These are phyloP conservation scores for Botia kubotai DNA, from an alignment of 2,797 vertebrate genomes.

Conservation along the genomic window DNA sequence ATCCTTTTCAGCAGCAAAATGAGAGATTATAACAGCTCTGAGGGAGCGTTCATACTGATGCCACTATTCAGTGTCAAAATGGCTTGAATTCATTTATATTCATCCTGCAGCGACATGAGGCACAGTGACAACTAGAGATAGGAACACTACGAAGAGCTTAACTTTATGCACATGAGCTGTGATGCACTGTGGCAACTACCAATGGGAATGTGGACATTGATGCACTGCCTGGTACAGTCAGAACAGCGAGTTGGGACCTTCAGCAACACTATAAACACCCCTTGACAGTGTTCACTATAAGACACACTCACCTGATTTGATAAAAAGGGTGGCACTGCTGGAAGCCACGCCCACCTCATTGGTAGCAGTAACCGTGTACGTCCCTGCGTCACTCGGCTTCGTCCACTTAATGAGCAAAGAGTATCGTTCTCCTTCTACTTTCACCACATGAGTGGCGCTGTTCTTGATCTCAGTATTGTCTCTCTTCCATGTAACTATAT, in stretches of 20 bases:
- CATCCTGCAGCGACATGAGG: neutral
- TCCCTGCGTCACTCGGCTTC: conserved; percentile 83
- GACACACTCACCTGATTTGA: conserved; percentile 86
- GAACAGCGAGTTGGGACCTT: neutral
- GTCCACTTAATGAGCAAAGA: conserved; percentile 87
- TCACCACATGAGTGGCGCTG: conserved; percentile 79
- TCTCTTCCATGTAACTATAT: conserved; percentile 89
- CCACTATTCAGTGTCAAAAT: neutral
- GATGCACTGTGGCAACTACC: neutral
- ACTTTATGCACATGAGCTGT: conserved; percentile 15
- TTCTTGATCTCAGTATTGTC: conserved; percentile 77
- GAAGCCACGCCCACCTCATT: conserved; percentile 88
- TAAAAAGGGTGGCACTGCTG: conserved; percentile 84
- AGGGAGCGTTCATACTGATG: neutral
- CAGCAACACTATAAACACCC: neutral
- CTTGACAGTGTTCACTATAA: neutral
- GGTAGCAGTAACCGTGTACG: conserved; percentile 85
- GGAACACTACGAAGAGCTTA: neutral
- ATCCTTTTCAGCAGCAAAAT: neutral
- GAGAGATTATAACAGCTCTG: neutral
- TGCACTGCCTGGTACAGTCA: neutral
- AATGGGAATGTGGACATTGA: neutral
- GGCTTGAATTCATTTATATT: neutral
- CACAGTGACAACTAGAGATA: conserved; percentile 4
- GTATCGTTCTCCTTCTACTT: conserved; percentile 92